Evolutionary conservation across 2,888 invertebrate genomes (phyloP).

Genomic region (Gandaritis pyraliata): DNA sequence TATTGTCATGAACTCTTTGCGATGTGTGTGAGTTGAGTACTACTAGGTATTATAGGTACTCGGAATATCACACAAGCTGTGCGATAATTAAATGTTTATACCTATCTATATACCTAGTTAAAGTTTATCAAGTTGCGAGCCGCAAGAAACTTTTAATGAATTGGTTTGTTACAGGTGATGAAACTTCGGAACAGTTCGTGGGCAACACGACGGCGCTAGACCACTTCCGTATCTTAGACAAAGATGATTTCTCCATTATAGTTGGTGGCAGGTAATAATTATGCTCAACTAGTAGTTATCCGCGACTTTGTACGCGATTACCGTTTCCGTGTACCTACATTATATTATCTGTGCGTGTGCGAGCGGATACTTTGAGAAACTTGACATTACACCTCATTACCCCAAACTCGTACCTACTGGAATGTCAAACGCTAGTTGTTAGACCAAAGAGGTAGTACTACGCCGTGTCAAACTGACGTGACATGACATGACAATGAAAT

Average conservation of each 20-base stretch:
- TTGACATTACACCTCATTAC: too few species aligned
- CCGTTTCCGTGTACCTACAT: too few species aligned
- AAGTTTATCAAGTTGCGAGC: slow-evolving; percentile 40
- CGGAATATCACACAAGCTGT: neutral
- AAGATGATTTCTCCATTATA: slow-evolving; percentile 93
- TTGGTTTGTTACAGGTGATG: slow-evolving; percentile 86
- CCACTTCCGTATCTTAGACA: slow-evolving; percentile 95
- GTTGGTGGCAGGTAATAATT: slow-evolving; percentile 93
- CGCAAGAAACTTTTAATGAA: slow-evolving; percentile 54
- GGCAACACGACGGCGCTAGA: slow-evolving; percentile 92
- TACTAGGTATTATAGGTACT: too few species aligned
- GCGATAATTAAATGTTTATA: slow-evolving; percentile 32
- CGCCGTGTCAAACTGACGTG: too few species aligned
- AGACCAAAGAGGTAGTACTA: too few species aligned
- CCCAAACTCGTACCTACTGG: too few species aligned
- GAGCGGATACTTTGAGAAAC: too few species aligned
- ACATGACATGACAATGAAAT: too few species aligned
- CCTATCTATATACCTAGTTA: slow-evolving; percentile 38
- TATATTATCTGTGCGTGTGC: too few species aligned
- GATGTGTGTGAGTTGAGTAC: neutral
- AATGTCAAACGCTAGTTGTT: too few species aligned
- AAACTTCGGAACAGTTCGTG: slow-evolving; percentile 89
- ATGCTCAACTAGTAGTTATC: too few species aligned
- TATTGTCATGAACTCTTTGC: neutral
- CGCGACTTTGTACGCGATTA: too few species aligned